Base-by-base conservation (phyloP, 2,113 vertebrate genomes). In the Stigmatopora nigra region DNA sequence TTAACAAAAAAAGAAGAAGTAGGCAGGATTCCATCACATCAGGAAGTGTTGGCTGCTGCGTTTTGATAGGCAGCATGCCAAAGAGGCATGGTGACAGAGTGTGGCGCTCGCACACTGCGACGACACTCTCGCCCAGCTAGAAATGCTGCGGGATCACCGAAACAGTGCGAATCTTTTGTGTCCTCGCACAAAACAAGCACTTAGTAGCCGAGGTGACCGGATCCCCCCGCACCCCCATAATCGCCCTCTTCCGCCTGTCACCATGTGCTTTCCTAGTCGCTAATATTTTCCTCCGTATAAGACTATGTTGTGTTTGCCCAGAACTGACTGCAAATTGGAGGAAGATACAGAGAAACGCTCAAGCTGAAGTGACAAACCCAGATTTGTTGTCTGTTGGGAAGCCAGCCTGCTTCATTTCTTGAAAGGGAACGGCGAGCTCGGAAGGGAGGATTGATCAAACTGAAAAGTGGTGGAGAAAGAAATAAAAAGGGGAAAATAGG, bases 61-160 rank as follows among this genome's bases (percentile, higher is more conserved):
- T 83, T 86, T 66, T 89, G 90, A 91, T 91, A 91, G 90, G 90
- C 84, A 64, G 73, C 68, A 76, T 89, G 89, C 89, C 90, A 90
- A 67, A 59, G 5, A 85, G 70, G 71, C 76, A 79, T 78, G 76
- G 73, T 84, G 83, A 82, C 78, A 76, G 82, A 82, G 77, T 79
- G 84, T 79, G 82, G 80, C 66, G 76, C 83, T 78, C 76, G 81
- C 73, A 79, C 76, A 81, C 77, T 78, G 75, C 70, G 84, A 84
- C 81, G 80, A 77, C 75, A 79, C 83, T 72, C 65, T 69, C 65
- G 77, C 76, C 38, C 71, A 77, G 78, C 70, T 72, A 82, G 72
- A 74, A 68, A 78, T 74, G 71, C 68, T 68, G 67, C 55, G 70
- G 76, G 72, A 78, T 81, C 76, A 71, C 67, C 67, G 67, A 69